A percentile compares a stretch with the other conserved stretches of the same genome.
These are phyloP conservation scores for Acanthurus leucopareius DNA, from an alignment of 2,797 vertebrate genomes.

Conservation along the genomic window DNA sequence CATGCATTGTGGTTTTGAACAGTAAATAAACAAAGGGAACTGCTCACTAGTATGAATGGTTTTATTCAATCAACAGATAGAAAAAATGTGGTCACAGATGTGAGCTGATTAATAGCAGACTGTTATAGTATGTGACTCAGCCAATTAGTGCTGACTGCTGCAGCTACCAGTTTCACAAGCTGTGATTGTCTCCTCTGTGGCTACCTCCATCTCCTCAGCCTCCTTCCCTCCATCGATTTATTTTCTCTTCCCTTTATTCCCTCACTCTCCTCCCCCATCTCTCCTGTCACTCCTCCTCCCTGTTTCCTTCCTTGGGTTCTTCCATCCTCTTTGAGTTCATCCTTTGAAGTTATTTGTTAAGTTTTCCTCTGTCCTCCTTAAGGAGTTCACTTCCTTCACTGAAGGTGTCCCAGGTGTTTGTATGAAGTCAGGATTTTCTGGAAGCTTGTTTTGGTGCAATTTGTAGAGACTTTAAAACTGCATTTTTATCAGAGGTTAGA, in stretches of 20 bases:
- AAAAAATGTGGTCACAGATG: not conserved
- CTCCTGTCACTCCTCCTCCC: conserved; percentile 37
- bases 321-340: conserved; percentile 44
- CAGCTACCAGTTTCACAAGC: conserved; percentile 27
- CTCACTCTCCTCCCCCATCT: conserved; percentile 28
- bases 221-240: conserved; percentile 42
- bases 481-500: conserved; percentile 17
- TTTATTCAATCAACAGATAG: not conserved
- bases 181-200: conserved; percentile 37
- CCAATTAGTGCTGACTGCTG: conserved; percentile 7
- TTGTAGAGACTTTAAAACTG: conserved; percentile 13
- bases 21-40: not conserved
- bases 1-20: not conserved
- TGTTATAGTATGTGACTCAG: not conserved
- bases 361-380: conserved; percentile 41
- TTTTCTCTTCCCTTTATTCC: conserved; percentile 28
- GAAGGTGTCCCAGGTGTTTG: conserved; percentile 49
- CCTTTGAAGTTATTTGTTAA: conserved; percentile 65
- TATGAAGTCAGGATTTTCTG: conserved; percentile 27
- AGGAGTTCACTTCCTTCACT: conserved; percentile 53
- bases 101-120: conserved; percentile 1
- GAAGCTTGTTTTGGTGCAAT: conserved; percentile 40
- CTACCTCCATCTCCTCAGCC: conserved; percentile 8
- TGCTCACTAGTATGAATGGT: fast-evolving
- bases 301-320: conserved; percentile 33